Conservation (phyloP, 2,888 invertebrate species). For the Myathropa florea region DNA sequence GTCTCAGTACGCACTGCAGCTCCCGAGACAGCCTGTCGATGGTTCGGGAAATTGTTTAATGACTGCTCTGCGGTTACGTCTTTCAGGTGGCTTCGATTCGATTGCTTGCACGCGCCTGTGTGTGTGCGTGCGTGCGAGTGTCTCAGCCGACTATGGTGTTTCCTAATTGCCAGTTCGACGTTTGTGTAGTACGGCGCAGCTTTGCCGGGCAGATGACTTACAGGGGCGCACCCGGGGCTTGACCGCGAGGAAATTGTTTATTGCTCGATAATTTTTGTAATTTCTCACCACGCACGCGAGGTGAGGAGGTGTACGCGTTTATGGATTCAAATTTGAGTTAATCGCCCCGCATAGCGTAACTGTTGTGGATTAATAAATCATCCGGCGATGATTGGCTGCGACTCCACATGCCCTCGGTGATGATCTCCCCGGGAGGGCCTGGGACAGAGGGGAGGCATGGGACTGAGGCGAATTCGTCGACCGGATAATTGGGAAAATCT, state of each 20-base stretch:
- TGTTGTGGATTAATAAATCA: slow-evolving; percentile 47
- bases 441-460: too few species aligned
- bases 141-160: slow-evolving; percentile 36
- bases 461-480: slow-evolving; percentile 36
- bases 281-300: slow-evolving; percentile 23
- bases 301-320: not conserved
- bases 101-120: slow-evolving; percentile 7
- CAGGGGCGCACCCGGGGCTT: slow-evolving; percentile 12
- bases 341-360: slow-evolving; percentile 37
- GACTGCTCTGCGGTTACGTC: slow-evolving; percentile 66
- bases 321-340: slow-evolving; percentile 32
- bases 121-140: slow-evolving; percentile 9
- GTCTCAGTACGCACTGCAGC: not conserved
- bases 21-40: slow-evolving; percentile 54
- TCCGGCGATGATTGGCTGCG: not conserved
- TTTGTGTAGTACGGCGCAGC: not conserved
- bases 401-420: slow-evolving; percentile 48
- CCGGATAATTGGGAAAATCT: slow-evolving; percentile 63
- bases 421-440: slow-evolving; percentile 5
- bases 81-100: slow-evolving; percentile 65
- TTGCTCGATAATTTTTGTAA: slow-evolving; percentile 53
- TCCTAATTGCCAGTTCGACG: slow-evolving; percentile 17
- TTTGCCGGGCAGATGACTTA: slow-evolving; percentile 43
- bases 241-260: slow-evolving; percentile 48
- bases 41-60: slow-evolving; percentile 62